Conservation (phyloP, 2,797 vertebrate genomes). For the Chaetodon trifasciatus region DNA sequence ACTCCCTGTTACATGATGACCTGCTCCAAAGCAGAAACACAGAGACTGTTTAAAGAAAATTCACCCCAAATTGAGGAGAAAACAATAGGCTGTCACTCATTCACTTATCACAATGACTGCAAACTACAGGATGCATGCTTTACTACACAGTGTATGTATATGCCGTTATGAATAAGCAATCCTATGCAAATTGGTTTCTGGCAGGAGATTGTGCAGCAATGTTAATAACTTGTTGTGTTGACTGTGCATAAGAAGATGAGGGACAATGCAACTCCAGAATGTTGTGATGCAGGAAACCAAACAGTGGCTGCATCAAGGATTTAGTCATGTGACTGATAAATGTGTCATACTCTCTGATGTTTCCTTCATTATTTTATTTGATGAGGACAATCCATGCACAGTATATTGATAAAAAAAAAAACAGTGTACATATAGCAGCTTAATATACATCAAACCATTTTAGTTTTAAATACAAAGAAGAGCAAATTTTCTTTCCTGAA, state of each 20-base stretch:
- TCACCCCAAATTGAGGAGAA: conserved; percentile 29
- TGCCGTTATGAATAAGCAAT: conserved; percentile 47
- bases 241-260: conserved; percentile 29
- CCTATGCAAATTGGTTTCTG: conserved; percentile 45
- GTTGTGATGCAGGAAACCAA: conserved; percentile 2
- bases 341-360: not conserved
- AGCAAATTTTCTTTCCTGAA: not conserved
- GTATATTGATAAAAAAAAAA: not conserved
- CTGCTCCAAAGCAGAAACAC: conserved; percentile 37
- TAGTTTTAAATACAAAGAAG: not conserved
- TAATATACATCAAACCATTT: not conserved
- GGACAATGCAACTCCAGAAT: conserved; percentile 26
- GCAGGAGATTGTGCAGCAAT: conserved; percentile 25
- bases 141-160: conserved; percentile 10
- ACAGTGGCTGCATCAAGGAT: conserved; percentile 4
- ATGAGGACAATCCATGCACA: not conserved
- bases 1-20: conserved; percentile 57
- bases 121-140: conserved; percentile 22
- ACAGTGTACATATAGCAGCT: not conserved
- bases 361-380: not conserved
- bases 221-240: conserved; percentile 35
- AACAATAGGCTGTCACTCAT: conserved; percentile 45
- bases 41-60: conserved; percentile 40
- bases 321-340: not conserved
- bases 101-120: conserved; percentile 18